Base-by-base conservation (phyloP, 2,797 vertebrate genomes). In the Notamacropus eugenii region DNA sequence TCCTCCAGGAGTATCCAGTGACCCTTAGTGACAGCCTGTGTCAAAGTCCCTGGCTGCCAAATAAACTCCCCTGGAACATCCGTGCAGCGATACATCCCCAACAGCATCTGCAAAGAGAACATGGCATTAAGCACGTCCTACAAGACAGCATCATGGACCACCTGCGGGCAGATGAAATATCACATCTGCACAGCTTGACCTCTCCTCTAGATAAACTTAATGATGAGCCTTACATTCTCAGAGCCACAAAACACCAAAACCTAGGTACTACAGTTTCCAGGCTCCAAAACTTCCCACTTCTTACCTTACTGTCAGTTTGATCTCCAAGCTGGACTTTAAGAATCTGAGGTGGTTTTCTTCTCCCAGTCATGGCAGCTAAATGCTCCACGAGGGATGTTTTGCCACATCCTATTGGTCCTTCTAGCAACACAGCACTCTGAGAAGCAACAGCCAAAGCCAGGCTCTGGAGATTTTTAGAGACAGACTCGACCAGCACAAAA, bases 221-320 rank as follows among this genome's bases (percentile, higher is more conserved):
- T 93, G 90, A 62, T 40, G 50, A 95, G 34, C 13, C 31, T 91
- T 12, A 12, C 0, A 31, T 29, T 91, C 67, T 29, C 3, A 93
- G 56, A 97, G 57, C 54, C 97, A 74, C 16, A 95, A 2, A 58
- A 74, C 34, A 27, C 9, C 40, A 95, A 87, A 92, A 95, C 62
- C 91, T 90, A 11, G 94, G 93, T 52, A 27, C 2, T 92, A 55
- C 56, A 31, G 91, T 92, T 50, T 90, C 93, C 12, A 96, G 95
- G 40, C 52, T 96, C 94, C 9, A 19, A 94, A 90, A 95, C 19
- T 52, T 96, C 93, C 29, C 59, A 92, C 95, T 96, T 59, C 24
- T 95, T 98, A 99, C 99, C 99, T 99, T 99, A 98, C 99, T 99
- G 97, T 99, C 99, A 0, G 99, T 99, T 95, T 99, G 99, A 99